A percentile compares a stretch with the other conserved stretches of the same genome.
These are phyloP conservation scores for Phorcus lineatus DNA, from an alignment of 2,888 invertebrate species.

Conservation along the genomic window DNA sequence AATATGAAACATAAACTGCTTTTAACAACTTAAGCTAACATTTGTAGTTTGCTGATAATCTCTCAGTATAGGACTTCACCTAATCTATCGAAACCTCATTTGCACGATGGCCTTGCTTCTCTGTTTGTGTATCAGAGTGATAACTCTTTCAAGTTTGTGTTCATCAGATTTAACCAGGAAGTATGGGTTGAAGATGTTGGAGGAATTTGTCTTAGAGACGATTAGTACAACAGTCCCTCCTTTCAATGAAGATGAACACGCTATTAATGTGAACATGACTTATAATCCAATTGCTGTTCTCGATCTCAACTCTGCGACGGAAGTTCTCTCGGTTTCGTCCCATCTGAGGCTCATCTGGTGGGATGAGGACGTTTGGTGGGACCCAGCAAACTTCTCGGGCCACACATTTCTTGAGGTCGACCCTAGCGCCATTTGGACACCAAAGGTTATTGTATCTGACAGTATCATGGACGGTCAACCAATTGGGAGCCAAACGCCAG, in stretches of 20 bases:
- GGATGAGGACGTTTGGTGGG: background rate
- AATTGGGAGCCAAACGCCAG: background rate
- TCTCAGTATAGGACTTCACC: no score
- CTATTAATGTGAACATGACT: background rate
- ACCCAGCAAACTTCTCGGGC: background rate
- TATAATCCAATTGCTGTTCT: background rate
- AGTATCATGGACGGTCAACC: no score
- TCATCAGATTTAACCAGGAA: no score
- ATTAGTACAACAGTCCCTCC: background rate
- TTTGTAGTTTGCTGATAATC: no score
- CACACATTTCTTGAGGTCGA: background rate
- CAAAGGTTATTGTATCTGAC: background rate
- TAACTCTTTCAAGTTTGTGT: no score
- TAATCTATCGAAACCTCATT: no score
- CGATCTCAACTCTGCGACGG: background rate
- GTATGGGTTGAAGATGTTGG: no score
- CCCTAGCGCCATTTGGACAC: background rate
- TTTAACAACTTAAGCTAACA: no score
- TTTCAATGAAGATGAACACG: background rate
- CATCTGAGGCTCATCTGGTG: background rate
- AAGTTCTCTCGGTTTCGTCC: background rate
- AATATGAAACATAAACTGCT: no score
- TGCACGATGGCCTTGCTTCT: no score
- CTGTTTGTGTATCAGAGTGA: no score
- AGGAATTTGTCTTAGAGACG: no score